phyloP scores from a whole-genome alignment of 2,113 vertebrate genomes.

The Dermatemys mawii region DNA sequence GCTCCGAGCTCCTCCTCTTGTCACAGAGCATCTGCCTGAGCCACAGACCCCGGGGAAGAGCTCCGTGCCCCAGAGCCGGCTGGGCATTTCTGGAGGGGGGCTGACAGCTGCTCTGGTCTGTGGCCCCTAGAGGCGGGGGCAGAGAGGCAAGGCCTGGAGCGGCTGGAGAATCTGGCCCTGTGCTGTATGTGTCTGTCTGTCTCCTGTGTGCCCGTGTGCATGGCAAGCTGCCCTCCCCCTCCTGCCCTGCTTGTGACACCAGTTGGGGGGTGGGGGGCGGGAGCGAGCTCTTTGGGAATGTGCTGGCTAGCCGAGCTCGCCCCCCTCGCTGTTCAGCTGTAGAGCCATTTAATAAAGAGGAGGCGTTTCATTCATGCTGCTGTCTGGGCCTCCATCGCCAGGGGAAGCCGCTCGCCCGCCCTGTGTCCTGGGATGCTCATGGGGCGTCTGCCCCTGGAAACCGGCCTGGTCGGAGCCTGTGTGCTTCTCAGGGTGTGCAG shows the following conservation, averaged over 20 bases:
- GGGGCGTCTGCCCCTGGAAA: too few species aligned
- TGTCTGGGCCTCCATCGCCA: neutral
- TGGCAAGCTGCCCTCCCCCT: conserved; percentile 31
- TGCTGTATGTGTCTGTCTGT: conserved; percentile 50
- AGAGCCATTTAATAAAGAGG: conserved; percentile 67
- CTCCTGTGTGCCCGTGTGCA: conserved; percentile 46
- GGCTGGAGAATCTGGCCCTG: conserved; percentile 7
- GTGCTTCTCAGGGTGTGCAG: too few species aligned
- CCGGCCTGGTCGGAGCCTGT: too few species aligned
- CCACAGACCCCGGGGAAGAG: accelerated
- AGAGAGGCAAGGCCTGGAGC: neutral
- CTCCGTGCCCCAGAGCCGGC: neutral
- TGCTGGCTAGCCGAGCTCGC: neutral
- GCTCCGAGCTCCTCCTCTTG: accelerated
- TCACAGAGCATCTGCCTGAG: neutral
- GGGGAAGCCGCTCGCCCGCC: neutral
- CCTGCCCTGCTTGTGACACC: neutral
- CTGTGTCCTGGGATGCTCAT: neutral
- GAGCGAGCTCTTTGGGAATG: neutral
- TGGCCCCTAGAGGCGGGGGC: neutral
- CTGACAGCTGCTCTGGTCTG: neutral
- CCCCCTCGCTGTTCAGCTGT: conserved; percentile 43
- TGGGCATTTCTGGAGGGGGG: too few species aligned
- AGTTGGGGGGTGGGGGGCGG: neutral
- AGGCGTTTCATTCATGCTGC: conserved; percentile 1